phyloP scores from a whole-genome alignment of 2,797 vertebrate genomes.

The Phataginus tetradactyla region DNA sequence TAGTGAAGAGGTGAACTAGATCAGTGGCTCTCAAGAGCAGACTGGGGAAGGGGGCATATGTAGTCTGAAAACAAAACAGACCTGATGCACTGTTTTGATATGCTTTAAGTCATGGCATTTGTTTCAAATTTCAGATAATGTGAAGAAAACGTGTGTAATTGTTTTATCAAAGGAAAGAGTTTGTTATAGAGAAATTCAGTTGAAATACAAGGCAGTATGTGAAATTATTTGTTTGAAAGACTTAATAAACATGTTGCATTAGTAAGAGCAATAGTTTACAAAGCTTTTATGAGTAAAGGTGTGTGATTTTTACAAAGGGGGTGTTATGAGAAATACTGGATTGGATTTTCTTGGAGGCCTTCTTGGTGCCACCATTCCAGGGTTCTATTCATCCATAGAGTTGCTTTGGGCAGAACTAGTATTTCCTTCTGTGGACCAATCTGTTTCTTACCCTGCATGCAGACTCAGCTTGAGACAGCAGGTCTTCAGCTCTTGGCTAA shows the following conservation, averaged over 20 bases:
- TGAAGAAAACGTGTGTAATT: neutral
- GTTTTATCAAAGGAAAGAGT: neutral
- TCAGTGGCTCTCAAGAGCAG: neutral
- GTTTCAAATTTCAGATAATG: conserved; percentile 14
- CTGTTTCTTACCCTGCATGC: neutral
- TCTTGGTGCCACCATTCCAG: neutral
- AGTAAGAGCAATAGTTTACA: neutral
- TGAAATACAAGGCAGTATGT: neutral
- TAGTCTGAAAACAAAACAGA: neutral
- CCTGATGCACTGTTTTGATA: neutral
- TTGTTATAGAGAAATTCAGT: neutral
- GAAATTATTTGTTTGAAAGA: neutral
- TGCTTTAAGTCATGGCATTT: neutral
- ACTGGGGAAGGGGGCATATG: neutral
- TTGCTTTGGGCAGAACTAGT: neutral
- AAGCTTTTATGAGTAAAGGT: conserved; percentile 21
- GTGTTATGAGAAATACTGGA: neutral
- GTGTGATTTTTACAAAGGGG: neutral
- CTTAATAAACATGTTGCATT: neutral
- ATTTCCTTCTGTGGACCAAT: neutral
- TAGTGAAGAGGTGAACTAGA: neutral
- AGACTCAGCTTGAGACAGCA: neutral
- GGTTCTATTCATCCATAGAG: neutral
- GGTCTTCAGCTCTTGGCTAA: neutral
- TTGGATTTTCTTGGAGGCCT: neutral